Conservation (phyloP, 1,140 invertebrate species). For the Nylanderia fulva region DNA sequence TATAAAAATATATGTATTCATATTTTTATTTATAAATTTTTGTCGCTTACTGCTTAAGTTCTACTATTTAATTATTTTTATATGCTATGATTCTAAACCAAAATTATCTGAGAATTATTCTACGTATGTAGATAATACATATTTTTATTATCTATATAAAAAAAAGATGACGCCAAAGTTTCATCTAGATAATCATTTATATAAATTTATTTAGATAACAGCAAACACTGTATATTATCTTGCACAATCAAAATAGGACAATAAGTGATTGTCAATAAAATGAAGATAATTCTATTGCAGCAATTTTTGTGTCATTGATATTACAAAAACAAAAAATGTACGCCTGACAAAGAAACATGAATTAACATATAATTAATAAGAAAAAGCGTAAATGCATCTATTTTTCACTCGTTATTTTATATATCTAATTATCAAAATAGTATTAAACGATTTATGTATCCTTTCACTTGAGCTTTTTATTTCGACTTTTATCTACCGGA, state of each 20-base stretch:
- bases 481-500: conserved; percentile 15
- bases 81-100: too few relatives aligned
- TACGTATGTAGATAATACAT: too few relatives aligned
- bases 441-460: conserved; percentile 5
- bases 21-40: too few relatives aligned
- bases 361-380: too few relatives aligned
- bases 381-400: neutral
- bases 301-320: neutral
- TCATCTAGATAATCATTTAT: too few relatives aligned
- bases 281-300: neutral
- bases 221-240: conserved; percentile 31
- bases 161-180: too few relatives aligned
- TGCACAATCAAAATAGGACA: neutral
- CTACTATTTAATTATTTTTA: too few relatives aligned
- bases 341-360: neutral
- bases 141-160: too few relatives aligned
- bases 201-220: too few relatives aligned
- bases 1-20: too few relatives aligned
- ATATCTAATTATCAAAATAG: neutral
- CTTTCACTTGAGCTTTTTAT: neutral
- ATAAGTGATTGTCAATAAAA: neutral
- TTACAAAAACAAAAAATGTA: neutral
- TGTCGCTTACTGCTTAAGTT: too few relatives aligned
- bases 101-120: too few relatives aligned
- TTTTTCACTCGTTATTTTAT: neutral